Conservation (phyloP, 2,888 invertebrate species). For the Linyphia triangularis region DNA sequence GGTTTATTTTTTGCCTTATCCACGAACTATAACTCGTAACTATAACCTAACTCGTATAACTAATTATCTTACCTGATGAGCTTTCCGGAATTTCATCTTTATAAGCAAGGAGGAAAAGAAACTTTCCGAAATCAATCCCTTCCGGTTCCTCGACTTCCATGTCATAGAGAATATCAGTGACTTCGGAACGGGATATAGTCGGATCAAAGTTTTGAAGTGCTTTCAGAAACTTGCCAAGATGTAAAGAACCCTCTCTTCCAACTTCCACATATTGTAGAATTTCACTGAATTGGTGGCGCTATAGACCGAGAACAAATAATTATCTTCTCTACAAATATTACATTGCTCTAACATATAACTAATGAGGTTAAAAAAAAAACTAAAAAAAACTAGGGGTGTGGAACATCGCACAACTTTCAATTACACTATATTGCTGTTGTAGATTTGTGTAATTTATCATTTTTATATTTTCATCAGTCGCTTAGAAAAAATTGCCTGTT, state of each 20-base stretch:
- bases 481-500: too few species aligned
- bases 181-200: conserved; percentile 36
- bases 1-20: too few species aligned
- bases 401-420: too few species aligned
- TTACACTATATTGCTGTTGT: too few species aligned
- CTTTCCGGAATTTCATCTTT: conserved; percentile 4
- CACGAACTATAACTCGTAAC: too few species aligned
- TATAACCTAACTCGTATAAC: too few species aligned
- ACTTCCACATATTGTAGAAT: conserved; percentile 43
- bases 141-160: conserved; percentile 48
- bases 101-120: conserved; percentile 61
- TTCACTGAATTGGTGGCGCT: conserved; percentile 48
- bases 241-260: conserved; percentile 29
- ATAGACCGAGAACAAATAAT: neutral
- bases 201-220: conserved; percentile 57
- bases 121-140: conserved; percentile 65
- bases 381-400: too few species aligned
- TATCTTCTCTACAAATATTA: neutral
- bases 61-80: conserved; percentile 32
- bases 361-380: too few species aligned
- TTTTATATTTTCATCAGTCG: too few species aligned
- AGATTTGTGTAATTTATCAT: too few species aligned
- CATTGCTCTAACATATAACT: too few species aligned
- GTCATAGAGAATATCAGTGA: conserved; percentile 13
- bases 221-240: conserved; percentile 25